Conservation (phyloP, 2,888 invertebrate genomes). For the Patella depressa region DNA sequence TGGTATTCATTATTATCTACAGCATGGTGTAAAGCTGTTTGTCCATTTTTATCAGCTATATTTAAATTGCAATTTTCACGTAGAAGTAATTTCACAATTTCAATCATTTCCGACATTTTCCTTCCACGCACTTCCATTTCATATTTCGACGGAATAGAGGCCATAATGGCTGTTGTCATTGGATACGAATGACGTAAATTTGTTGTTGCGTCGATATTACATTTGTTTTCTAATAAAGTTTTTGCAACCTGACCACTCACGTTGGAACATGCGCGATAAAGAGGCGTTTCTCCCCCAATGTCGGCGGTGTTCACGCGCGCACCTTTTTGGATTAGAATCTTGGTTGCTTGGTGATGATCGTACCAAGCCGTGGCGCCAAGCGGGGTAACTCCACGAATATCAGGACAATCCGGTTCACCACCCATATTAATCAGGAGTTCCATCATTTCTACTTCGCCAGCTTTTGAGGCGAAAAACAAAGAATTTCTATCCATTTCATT, state of each 20-base stretch:
- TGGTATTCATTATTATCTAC: slow-evolving; percentile 34
- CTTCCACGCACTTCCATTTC: slow-evolving; percentile 25
- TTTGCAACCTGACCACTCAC: slow-evolving; percentile 25
- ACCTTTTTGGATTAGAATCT: slow-evolving; percentile 37
- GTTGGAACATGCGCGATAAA: slow-evolving; percentile 39
- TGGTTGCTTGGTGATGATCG: slow-evolving; percentile 27
- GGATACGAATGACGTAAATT: slow-evolving; percentile 20
- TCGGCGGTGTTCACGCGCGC: slow-evolving; percentile 37
- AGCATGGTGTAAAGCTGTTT: slow-evolving; percentile 40
- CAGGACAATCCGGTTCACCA: slow-evolving; percentile 30
- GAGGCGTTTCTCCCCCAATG: slow-evolving; percentile 35
- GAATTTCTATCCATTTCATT: slow-evolving; percentile 40
- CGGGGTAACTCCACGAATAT: slow-evolving; percentile 40
- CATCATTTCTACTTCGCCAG: slow-evolving; percentile 23
- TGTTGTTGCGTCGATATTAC: slow-evolving; percentile 32
- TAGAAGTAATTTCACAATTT: slow-evolving; percentile 34
- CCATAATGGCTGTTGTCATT: slow-evolving; percentile 38
- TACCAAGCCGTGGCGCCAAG: slow-evolving; percentile 31
- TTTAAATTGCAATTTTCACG: slow-evolving; percentile 37
- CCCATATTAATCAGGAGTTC: slow-evolving; percentile 31
- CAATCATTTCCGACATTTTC: slow-evolving; percentile 34
- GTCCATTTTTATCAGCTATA: slow-evolving; percentile 29
- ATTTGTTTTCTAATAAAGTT: slow-evolving; percentile 27
- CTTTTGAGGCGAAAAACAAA: slow-evolving; percentile 34
- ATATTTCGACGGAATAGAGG: slow-evolving; percentile 37